These are phyloP conservation scores for Zhuqinia jingwanae DNA, from an alignment of 2,888 invertebrate genomes.

Conservation along the genomic window DNA sequence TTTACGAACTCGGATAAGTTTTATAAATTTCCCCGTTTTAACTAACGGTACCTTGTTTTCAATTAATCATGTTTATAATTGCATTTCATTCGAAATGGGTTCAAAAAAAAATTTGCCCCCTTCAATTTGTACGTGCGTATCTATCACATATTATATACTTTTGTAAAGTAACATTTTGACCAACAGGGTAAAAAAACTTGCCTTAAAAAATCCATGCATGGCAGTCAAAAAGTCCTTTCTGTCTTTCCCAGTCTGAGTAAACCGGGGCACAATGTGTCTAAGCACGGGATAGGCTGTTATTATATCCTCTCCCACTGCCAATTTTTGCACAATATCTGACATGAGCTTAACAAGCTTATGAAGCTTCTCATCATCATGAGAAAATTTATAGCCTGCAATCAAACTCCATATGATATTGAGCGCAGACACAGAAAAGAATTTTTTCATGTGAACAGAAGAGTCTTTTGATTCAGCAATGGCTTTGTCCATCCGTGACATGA, in stretches of 20 bases:
- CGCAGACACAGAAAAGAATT: slow-evolving; percentile 75
- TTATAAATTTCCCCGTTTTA: no score
- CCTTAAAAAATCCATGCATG: slow-evolving; percentile 75
- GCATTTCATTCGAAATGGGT: no score
- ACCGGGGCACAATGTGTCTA: slow-evolving; percentile 71
- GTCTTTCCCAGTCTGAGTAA: slow-evolving; percentile 71
- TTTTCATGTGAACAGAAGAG: slow-evolving; percentile 73
- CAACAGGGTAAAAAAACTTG: no score
- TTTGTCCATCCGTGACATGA: slow-evolving; percentile 71
- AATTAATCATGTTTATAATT: no score
- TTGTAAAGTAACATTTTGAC: no score
- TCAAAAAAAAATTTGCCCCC: no score
- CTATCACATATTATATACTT: no score
- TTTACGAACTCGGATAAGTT: no score
- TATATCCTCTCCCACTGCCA: slow-evolving; percentile 75
- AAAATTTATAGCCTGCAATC: slow-evolving; percentile 73
- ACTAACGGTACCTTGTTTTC: no score
- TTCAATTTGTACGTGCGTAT: no score
- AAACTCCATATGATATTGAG: slow-evolving; percentile 76
- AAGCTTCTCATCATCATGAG: slow-evolving; percentile 72
- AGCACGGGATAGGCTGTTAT: slow-evolving; percentile 74
- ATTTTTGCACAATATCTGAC: slow-evolving; percentile 74
- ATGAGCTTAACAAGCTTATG: slow-evolving; percentile 74
- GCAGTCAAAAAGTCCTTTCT: slow-evolving; percentile 71
- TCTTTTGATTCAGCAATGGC: slow-evolving; percentile 57